Base-by-base conservation (phyloP, 2,888 invertebrate species). In the Iselma pallidipennis region DNA sequence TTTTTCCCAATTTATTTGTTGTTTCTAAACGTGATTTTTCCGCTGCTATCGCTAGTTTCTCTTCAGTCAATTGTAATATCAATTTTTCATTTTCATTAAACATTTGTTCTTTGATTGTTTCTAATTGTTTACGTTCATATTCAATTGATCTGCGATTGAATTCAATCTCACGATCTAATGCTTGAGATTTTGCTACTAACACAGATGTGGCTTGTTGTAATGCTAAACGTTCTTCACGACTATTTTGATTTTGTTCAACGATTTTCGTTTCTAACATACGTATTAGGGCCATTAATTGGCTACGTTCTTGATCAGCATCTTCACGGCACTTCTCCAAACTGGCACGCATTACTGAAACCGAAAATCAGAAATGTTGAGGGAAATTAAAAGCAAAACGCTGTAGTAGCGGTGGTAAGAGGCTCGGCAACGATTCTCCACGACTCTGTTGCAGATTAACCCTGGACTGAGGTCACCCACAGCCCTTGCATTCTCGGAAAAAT, bases 201-300 rank as follows among this genome's bases (percentile, higher is more conserved):
- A 85, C 86, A 77, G 87, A 84, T 69, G 84, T 83, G 70, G 86
- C 87, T 74, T 88, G 87, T 70, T 87, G 86, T 19, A 88, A 73
- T 1, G 81, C 80, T 78, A 82, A 81, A 37, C 78, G 67, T 65
- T 81, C 80, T 57, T 81, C 81, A 26, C 76, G 73, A 12, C 75
- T 71, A 74, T 85, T 85, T 71, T 83, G 79, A 50, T 67, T 85
- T 83, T 87, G 87, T 77, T 88, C 87, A 54, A 85, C 85, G 23
- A 87, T 74, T 74, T 87, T 84, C 9, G 81, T 77, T 77, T 88
- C 88, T 21, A 88, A 78, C 76, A 83, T 83, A 74, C 85, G 82
- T 0, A 87, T 82, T 51, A 84, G 76, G 14, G 83, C 82, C 67
- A 86, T 80, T 29, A 83, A 83, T 74, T 87, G 85, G 4, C 79